Conservation (phyloP, 2,113 vertebrate genomes). For the Pagrus major region DNA sequence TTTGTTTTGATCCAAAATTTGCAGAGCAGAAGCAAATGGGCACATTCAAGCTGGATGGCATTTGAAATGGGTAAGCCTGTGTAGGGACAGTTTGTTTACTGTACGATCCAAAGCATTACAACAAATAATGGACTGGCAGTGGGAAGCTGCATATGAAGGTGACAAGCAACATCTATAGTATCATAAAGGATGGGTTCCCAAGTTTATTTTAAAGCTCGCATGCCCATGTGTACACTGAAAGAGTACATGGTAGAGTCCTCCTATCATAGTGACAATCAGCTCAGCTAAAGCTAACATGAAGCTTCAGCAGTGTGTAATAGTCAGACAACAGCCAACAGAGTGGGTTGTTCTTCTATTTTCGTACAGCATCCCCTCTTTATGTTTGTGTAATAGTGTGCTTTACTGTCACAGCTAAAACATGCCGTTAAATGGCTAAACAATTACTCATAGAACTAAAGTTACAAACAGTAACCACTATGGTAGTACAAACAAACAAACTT, state of each 20-base stretch:
- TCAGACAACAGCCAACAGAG: no score
- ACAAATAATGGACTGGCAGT: constrained; percentile 27
- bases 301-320: neutral
- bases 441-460: no score
- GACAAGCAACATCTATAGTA: neutral
- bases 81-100: constrained; percentile 2
- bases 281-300: neutral
- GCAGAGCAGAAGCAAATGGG: constrained; percentile 55
- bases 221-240: neutral
- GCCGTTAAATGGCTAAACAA: no score
- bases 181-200: neutral
- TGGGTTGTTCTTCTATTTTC: no score
- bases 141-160: constrained; percentile 17
- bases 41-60: constrained; percentile 40
- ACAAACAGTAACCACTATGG: no score
- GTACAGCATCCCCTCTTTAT: neutral
- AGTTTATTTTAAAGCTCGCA: neutral
- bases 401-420: no score
- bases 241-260: neutral
- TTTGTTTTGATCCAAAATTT: neutral
- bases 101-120: constrained; percentile 6
- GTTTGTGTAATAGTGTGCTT: no score
- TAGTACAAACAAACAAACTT: no score
- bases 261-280: neutral
- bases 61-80: constrained; percentile 38